Evolutionary conservation across 2,113 vertebrate genomes (phyloP).

Genomic region (Lophotis ruficrista): DNA sequence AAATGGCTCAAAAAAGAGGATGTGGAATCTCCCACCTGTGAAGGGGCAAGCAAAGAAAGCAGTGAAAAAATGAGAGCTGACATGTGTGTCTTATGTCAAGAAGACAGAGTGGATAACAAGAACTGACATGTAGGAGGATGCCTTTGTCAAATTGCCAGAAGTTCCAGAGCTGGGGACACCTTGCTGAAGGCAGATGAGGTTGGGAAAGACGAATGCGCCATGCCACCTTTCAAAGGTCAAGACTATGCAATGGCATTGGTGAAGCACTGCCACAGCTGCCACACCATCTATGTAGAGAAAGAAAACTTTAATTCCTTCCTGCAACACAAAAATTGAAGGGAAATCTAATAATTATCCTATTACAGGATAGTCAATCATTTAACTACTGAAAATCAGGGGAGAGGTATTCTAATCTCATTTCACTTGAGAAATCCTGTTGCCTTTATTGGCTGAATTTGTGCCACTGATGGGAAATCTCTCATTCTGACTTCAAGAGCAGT

Average conservation of each 20-base stretch:
- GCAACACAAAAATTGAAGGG: conserved; percentile 29
- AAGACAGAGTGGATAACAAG: conserved; percentile 45
- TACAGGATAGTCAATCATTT: conserved; percentile 57
- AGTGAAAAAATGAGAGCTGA: conserved; percentile 47
- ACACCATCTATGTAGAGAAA: neutral
- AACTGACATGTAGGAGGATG: conserved; percentile 33
- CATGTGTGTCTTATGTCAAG: conserved; percentile 4
- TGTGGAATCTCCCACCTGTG: conserved; percentile 18
- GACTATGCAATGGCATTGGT: neutral
- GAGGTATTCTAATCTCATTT: conserved; percentile 56
- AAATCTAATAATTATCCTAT: conserved; percentile 63
- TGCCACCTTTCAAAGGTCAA: conserved; percentile 38
- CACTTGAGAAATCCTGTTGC: conserved; percentile 50
- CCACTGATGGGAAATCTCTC: conserved; percentile 62
- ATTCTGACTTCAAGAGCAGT: conserved; percentile 49
- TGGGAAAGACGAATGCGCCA: neutral
- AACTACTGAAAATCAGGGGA: conserved; percentile 56
- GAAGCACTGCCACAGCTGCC: neutral
- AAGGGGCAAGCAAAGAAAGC: conserved; percentile 21
- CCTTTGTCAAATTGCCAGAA: conserved; percentile 39
- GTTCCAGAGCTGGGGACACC: conserved; percentile 33
- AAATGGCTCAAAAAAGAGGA: neutral
- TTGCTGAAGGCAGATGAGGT: conserved; percentile 43
- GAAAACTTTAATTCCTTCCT: neutral
- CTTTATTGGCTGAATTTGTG: conserved; percentile 46